A percentile compares a stretch with the other conserved stretches of the same genome.
phyloP scores from a whole-genome alignment of 2,113 vertebrate species.

The Rhinolophus ferrumequinum region DNA sequence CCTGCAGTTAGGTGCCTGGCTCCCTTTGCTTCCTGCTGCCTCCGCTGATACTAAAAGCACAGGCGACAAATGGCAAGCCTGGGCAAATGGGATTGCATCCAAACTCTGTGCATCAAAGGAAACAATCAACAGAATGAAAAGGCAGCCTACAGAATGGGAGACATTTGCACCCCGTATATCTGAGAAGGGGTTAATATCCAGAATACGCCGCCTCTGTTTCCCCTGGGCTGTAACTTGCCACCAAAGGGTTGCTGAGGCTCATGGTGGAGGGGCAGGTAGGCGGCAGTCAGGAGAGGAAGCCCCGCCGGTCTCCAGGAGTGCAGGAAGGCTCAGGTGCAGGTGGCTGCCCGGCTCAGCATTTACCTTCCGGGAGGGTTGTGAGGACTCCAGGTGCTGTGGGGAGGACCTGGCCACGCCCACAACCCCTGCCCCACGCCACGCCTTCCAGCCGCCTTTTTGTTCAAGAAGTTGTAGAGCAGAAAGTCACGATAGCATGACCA shows the following conservation, averaged over 20 bases:
- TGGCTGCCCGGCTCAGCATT: too few species aligned
- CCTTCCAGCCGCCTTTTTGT: not conserved
- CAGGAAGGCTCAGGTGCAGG: not conserved
- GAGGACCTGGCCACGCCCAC: not conserved
- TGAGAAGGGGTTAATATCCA: not conserved
- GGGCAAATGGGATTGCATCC: accelerated
- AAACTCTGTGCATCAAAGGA: not conserved
- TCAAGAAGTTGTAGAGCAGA: not conserved
- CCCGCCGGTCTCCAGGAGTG: accelerated
- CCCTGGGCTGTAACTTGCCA: not conserved
- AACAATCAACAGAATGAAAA: accelerated
- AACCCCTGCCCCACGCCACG: accelerated
- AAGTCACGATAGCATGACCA: accelerated
- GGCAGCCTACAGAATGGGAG: not conserved
- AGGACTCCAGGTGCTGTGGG: too few species aligned
- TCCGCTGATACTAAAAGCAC: not conserved
- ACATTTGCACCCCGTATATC: accelerated
- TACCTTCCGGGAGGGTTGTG: not conserved
- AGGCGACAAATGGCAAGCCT: not conserved
- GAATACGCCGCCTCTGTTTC: too few species aligned
- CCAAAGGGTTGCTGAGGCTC: not conserved
- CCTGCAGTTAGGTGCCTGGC: not conserved
- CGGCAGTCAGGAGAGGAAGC: not conserved
- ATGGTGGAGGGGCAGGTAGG: not conserved
- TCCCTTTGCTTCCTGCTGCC: not conserved